Evolutionary conservation across 2,113 vertebrate genomes (phyloP).

Genomic region (Pachyramphus minor): DNA sequence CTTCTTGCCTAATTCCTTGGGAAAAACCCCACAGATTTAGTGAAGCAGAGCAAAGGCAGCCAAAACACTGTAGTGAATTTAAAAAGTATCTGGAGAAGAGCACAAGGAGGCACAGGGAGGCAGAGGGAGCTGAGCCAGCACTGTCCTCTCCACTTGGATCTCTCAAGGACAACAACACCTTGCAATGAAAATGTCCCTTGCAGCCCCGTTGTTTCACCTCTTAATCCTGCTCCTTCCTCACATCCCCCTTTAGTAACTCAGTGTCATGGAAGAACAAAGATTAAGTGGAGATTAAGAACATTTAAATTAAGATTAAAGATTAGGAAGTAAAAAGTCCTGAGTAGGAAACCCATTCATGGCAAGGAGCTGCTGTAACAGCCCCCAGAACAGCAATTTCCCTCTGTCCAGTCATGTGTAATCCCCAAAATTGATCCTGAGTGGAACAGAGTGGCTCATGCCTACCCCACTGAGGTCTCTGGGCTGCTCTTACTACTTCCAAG

Average conservation of each 20-base stretch:
- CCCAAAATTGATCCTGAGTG: not conserved
- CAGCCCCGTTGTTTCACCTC: not conserved
- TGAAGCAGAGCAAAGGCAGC: not conserved
- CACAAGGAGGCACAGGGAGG: not conserved
- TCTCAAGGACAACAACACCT: not conserved
- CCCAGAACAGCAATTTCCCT: not conserved
- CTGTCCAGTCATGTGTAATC: not conserved
- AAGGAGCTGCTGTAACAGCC: not conserved
- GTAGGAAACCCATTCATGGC: rapidly evolving
- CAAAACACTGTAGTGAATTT: not conserved
- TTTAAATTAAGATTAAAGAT: not conserved
- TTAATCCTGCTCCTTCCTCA: not conserved
- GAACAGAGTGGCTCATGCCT: not conserved
- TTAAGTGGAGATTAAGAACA: not conserved
- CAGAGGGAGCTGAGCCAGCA: not conserved
- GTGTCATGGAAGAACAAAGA: not conserved
- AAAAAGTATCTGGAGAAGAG: not conserved
- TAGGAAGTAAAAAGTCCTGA: not conserved
- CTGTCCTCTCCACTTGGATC: not conserved
- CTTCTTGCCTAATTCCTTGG: not conserved
- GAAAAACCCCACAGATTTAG: not conserved
- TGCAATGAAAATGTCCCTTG: not conserved
- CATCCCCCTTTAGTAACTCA: not conserved
- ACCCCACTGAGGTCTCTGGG: not conserved
- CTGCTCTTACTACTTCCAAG: not conserved